A percentile compares a stretch with the other conserved stretches of the same genome.
Conservation (phyloP, 1,140 invertebrate species). For the Megalopta genalis region DNA sequence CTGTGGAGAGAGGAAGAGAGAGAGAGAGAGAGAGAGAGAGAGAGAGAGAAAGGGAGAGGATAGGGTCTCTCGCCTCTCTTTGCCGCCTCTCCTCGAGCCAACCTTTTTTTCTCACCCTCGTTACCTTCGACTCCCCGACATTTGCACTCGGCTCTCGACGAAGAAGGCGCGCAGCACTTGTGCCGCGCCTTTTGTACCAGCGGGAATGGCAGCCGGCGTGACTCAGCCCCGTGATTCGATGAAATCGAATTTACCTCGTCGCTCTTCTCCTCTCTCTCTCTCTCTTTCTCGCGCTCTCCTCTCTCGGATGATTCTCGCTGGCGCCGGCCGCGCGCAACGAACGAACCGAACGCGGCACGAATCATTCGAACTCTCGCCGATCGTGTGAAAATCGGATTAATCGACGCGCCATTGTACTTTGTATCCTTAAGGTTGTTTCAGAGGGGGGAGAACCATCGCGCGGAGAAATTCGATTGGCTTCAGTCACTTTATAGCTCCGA, state of each 20-base stretch:
- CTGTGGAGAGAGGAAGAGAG: background rate
- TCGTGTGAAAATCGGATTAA: no score
- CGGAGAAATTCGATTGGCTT: no score
- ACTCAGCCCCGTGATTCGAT: constrained; percentile 58
- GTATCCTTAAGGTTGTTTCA: no score
- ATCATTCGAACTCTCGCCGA: background rate
- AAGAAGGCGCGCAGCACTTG: constrained; percentile 49
- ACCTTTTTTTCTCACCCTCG: constrained; percentile 4
- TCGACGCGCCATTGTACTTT: no score
- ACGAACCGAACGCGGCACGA: background rate
- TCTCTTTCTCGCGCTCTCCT: background rate
- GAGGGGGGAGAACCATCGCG: no score
- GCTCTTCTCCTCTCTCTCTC: background rate
- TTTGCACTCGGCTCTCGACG: constrained; percentile 50
- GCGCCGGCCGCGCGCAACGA: no score
- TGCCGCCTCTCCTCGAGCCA: constrained; percentile 2
- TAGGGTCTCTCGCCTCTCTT: background rate
- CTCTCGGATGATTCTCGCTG: no score
- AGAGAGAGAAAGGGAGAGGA: background rate
- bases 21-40: background rate
- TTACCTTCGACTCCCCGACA: constrained; percentile 64
- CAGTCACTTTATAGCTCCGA: no score
- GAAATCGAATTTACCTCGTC: constrained; percentile 53
- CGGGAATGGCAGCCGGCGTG: constrained; percentile 46
- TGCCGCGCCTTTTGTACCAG: constrained; percentile 57